Base-by-base conservation (phyloP, 1,140 invertebrate genomes). In the Drosophila willistoni region DNA sequence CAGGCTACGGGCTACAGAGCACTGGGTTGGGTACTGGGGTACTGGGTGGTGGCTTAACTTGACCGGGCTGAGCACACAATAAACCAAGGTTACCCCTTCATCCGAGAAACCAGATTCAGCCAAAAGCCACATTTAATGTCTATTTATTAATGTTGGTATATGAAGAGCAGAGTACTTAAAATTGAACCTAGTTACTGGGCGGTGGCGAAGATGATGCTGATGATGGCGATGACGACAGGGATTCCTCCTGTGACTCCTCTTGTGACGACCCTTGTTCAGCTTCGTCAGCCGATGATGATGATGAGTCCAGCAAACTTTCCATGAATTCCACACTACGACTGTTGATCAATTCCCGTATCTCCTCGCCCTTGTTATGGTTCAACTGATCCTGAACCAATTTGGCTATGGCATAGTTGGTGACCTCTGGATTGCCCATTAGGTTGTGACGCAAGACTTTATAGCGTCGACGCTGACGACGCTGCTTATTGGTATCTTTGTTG, bases 381-480 rank as follows among this genome's bases (percentile, higher is more conserved):
- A 9, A 13, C 12, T 42, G 33, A 2, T 71, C 22, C 5, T 62
- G 63, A 42, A 87, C 63, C 41, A 87, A 14, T 33, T 72, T 25
- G 1, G 54, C 65, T 6, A 87, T 71, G 14, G 62, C 39, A 1
- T 67, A 22, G 12, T 83, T 70, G 51, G 47, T 64, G 17, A n/a
- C 10, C 2, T 59, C 47, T n/a, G 83, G 83, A 72, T 80, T 56
- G 1, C 59, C 80, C 56, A 83, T 63, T 0, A 87, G 79, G 5
- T 29, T 39, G 4, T n/a, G 10, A 12, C 70, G 73, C 47, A 87
- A 60, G 13, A 68, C 22, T 7, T 66, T 68, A 1, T 63, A 29
- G 12, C 29, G 62, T 9, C 65, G 72, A 4, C 67, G 68, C 12
- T 36, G 36, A 25, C 70, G 60, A 3, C 71, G 82, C 0, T 71